Evolutionary conservation across 2,797 vertebrate species (phyloP), one percentile per base, ranked within the genome.

Genomic region (Sciurus vulgaris): DNA sequence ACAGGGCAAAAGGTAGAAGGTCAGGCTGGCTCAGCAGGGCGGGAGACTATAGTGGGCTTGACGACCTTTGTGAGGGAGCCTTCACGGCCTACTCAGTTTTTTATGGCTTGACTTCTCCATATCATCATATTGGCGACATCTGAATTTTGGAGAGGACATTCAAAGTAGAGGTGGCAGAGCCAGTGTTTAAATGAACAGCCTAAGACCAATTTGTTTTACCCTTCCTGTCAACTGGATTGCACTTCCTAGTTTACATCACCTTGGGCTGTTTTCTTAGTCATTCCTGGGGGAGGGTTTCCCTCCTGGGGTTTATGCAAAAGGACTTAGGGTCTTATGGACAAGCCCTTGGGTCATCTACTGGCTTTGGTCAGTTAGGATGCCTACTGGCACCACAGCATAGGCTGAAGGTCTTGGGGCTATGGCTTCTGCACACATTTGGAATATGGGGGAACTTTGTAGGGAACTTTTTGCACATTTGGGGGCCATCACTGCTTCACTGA

Each of bases 171-270:
- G 13, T 49, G 56, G 35, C 7, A 84, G 49, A 78, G 24, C 5
- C 72, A 78, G 18, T 81, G 78, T 67, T 73, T 91, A 96, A 96
- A 91, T 13, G 33, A 49, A 69, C 35, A n/a, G 82, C 11, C 7
- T 56, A 26, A 56, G 17, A 79, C 35, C 15, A 76, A 51, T 67
- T 65, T 86, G 30, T 89, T 87, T 65, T 67, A 26, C 63, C 78
- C 6, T 47, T 85, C 44, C 4, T 0, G 30, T 76, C 26, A 49
- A 22, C 38, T 84, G n/a, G 76, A 73, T 79, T 93, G 7, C 28
- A 73, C 63, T 72, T 59, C 18, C 30, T 77, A 92, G 24, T 59
- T 79, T 28, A 22, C 9, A 8, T 84, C 47, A 73, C 54, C 73
- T 72, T 84, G 65, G 56, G 72, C 17, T 78, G 51, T 4, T 41